These are phyloP conservation scores for Alcedo quadribrachys DNA, from an alignment of 2,797 vertebrate genomes.

Conservation along the genomic window DNA sequence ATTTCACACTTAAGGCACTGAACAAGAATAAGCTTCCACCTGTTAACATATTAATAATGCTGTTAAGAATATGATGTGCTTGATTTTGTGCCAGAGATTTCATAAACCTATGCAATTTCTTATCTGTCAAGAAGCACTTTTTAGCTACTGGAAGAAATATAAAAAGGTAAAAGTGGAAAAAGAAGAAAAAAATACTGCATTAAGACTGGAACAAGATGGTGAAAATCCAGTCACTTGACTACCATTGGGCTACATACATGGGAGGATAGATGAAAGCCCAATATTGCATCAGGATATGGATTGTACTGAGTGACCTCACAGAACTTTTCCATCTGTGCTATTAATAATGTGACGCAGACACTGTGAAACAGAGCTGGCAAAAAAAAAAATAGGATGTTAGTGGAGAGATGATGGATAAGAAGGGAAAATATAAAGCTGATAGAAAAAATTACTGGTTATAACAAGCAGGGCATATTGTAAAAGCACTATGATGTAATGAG, in stretches of 20 bases:
- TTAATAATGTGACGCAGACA: constrained; percentile 58
- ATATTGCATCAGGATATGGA: constrained; percentile 42
- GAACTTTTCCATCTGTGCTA: constrained; percentile 55
- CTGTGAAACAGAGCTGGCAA: constrained; percentile 50
- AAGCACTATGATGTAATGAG: constrained; percentile 4
- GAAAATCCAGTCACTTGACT: constrained; percentile 53
- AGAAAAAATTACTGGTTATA: constrained; percentile 10
- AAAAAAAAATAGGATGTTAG: constrained; percentile 9
- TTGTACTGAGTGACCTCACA: constrained; percentile 56
- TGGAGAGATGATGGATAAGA: neutral
- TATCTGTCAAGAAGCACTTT: constrained; percentile 72
- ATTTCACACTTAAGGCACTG: constrained; percentile 67
- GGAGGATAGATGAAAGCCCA: constrained; percentile 35
- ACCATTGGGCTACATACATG: constrained; percentile 44
- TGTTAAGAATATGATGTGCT: constrained; percentile 69
- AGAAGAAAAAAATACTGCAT: neutral
- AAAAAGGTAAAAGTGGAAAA: constrained; percentile 40
- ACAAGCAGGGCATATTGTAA: neutral
- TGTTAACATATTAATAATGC: constrained; percentile 76
- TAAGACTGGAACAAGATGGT: constrained; percentile 45
- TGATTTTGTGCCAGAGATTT: constrained; percentile 64
- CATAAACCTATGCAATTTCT: constrained; percentile 73
- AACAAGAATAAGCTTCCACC: constrained; percentile 74
- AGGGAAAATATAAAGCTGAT: neutral
- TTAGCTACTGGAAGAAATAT: constrained; percentile 60